Conservation (phyloP, 2,113 vertebrate genomes). For the Bubo bubo region DNA sequence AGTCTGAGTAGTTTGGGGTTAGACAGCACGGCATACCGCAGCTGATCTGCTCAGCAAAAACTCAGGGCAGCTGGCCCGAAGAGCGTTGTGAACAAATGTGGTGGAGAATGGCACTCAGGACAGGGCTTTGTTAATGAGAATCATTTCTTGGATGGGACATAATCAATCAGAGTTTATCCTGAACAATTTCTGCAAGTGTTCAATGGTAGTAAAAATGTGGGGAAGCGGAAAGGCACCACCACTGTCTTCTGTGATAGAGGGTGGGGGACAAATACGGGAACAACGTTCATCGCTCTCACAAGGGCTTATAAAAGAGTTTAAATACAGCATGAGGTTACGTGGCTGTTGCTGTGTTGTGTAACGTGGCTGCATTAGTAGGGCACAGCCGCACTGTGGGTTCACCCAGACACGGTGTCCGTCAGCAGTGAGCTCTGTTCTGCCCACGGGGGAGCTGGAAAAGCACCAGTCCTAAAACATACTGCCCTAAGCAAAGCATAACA, state of each 20-base stretch:
- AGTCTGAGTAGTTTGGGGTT: neutral
- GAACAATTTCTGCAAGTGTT: neutral
- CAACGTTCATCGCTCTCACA: rapidly evolving
- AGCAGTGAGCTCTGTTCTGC: neutral
- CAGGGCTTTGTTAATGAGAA: too few relatives aligned
- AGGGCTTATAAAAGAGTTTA: neutral
- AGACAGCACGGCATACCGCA: rapidly evolving
- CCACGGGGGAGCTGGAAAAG: neutral
- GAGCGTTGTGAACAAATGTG: rapidly evolving
- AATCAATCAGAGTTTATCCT: neutral
- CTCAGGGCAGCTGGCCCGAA: neutral
- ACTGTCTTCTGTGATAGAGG: rapidly evolving
- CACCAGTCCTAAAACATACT: neutral
- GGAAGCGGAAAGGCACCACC: neutral
- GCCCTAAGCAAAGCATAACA: neutral
- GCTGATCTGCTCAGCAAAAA: neutral
- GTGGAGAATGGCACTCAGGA: neutral
- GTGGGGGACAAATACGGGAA: neutral
- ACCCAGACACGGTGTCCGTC: neutral
- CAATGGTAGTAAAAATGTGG: rapidly evolving
- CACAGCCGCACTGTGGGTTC: rapidly evolving
- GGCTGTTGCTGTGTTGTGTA: neutral
- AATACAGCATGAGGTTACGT: rapidly evolving
- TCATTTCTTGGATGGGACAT: neutral
- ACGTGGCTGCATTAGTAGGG: neutral